A percentile compares a stretch with the other conserved stretches of the same genome.
phyloP scores from a whole-genome alignment of 2,888 invertebrate species.

The Altica lythri region DNA sequence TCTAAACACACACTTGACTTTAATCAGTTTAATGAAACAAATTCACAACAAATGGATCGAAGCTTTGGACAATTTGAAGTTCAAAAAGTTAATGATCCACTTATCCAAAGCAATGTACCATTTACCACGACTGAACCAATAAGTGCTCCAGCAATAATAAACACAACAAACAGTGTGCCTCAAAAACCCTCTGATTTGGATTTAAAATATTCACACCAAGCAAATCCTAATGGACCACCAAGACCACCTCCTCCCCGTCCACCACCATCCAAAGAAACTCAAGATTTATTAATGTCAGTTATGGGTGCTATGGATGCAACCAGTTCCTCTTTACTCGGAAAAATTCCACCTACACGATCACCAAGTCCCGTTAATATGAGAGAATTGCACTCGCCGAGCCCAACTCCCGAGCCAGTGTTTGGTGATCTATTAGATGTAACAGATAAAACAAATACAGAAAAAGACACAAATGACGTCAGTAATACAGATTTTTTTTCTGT shows the following conservation, averaged over 20 bases:
- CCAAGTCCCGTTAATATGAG: slow-evolving; percentile 86
- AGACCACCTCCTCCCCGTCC: slow-evolving; percentile 59
- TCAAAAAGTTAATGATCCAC: background rate
- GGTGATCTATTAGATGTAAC: slow-evolving; percentile 70
- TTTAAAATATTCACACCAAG: slow-evolving; percentile 51
- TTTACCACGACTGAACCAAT: slow-evolving; percentile 28
- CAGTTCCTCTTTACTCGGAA: slow-evolving; percentile 80
- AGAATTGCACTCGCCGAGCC: slow-evolving; percentile 82
- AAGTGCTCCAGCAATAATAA: slow-evolving; percentile 11
- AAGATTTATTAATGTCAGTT: slow-evolving; percentile 82
- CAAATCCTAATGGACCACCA: slow-evolving; percentile 36
- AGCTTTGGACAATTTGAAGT: background rate
- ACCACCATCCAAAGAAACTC: slow-evolving; percentile 77
- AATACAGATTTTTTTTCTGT: slow-evolving; percentile 26
- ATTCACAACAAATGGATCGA: background rate
- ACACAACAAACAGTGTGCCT: slow-evolving; percentile 9
- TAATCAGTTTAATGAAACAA: background rate
- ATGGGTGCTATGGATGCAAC: slow-evolving; percentile 89
- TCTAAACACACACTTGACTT: too few species aligned
- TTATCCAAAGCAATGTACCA: background rate
- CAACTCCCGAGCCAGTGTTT: slow-evolving; percentile 72
- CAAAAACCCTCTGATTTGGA: slow-evolving; percentile 58
- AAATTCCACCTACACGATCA: slow-evolving; percentile 82
- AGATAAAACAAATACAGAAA: slow-evolving; percentile 50
- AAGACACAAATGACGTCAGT: slow-evolving; percentile 17